Conservation (phyloP, 1,140 invertebrate genomes). For the Zaprionus ornatus region DNA sequence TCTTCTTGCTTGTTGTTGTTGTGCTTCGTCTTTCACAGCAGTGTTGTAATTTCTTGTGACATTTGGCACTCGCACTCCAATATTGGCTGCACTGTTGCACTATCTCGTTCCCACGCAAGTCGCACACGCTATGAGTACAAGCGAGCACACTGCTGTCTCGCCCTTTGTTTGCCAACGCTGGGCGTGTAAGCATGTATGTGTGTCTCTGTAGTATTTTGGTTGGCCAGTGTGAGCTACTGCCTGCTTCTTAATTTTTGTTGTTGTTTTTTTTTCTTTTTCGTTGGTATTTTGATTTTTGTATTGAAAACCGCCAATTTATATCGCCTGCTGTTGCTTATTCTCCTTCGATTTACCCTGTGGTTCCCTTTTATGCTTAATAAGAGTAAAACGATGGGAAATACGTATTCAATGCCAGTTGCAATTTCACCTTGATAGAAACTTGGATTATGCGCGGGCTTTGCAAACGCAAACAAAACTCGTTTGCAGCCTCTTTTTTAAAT, state of each 20-base stretch:
- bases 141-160: conserved; percentile 21
- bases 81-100: conserved; percentile 28
- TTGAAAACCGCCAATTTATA: conserved; percentile 69
- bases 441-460: conserved; percentile 52
- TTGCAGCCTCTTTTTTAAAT: conserved; percentile 53
- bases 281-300: conserved; percentile 56
- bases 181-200: conserved; percentile 12
- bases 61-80: conserved; percentile 67
- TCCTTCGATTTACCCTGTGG: conserved; percentile 4
- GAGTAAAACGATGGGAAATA: conserved; percentile 13
- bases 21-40: conserved; percentile 56
- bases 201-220: conserved; percentile 42
- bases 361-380: conserved; percentile 14
- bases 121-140: conserved; percentile 16
- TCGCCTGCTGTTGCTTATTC: conserved; percentile 9
- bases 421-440: conserved; percentile 50
- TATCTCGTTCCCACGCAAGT: conserved; percentile 22
- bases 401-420: conserved; percentile 45
- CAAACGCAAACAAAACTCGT: conserved; percentile 53
- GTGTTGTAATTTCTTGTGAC: conserved; percentile 79
- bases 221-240: conserved; percentile 20
- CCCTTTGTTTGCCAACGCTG: conserved; percentile 46
- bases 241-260: conserved; percentile 36
- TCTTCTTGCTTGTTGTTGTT: conserved; percentile 55
- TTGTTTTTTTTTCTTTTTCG: conserved; percentile 39